Evolutionary conservation across 1,140 invertebrate species (phyloP).

Genomic region (Cotesia glomerata): DNA sequence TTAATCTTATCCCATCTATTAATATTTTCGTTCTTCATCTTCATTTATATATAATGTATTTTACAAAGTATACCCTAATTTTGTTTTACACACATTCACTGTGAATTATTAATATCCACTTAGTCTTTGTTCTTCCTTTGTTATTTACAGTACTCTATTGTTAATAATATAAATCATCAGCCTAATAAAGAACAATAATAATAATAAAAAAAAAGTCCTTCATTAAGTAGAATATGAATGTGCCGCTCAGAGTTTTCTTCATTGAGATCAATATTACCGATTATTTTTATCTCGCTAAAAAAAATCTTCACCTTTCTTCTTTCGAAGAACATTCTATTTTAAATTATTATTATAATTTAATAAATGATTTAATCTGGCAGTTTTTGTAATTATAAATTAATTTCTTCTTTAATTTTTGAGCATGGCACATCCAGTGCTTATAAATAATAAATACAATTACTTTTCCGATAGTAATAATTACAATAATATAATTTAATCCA

Average conservation of each 20-base stretch:
- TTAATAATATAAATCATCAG: slow-evolving; percentile 29
- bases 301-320: neutral
- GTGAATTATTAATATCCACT: slow-evolving; percentile 3
- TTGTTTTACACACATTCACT: slow-evolving; percentile 9
- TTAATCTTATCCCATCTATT: too few species aligned
- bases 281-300: neutral
- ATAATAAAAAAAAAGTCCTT: neutral
- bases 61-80: slow-evolving; percentile 21
- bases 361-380: too few species aligned
- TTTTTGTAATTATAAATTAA: too few species aligned
- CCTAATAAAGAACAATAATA: neutral
- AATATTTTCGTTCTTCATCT: neutral
- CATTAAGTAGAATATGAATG: neutral
- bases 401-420: slow-evolving; percentile 18
- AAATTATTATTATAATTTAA: neutral
- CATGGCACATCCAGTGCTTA: slow-evolving; percentile 30
- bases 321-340: neutral
- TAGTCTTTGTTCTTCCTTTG: slow-evolving; percentile 8
- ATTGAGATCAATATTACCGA: slow-evolving; percentile 12
- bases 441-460: slow-evolving; percentile 20
- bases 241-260: neutral
- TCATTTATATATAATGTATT: slow-evolving; percentile 28
- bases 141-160: slow-evolving; percentile 29
- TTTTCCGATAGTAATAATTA: slow-evolving; percentile 7
- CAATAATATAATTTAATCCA: neutral